Base-by-base conservation (phyloP, 1,140 invertebrate species). In the Megalonaias nervosa region DNA sequence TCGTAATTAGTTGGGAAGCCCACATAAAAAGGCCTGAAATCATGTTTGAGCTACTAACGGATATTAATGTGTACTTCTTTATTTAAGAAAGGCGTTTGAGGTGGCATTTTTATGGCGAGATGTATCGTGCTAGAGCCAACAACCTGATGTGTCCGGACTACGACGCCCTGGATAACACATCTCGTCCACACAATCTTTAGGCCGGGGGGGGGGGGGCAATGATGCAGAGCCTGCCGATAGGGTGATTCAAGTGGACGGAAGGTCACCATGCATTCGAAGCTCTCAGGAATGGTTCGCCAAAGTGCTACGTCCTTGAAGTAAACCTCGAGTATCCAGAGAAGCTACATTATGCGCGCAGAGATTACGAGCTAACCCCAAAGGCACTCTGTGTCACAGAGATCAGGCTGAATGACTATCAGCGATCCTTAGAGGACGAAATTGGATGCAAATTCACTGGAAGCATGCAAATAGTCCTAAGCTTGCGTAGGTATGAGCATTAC, bases 341-440 rank as follows among this genome's bases (percentile, higher is more conserved):
- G 23, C 61, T 93, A 16, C 93, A 93, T 86, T 87, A 93, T 61
- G 13, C 21, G 2, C 92, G 93, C 85, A 90, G 88, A 76, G 90
- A 92, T 80, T 91, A 92, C 58, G 92, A 92, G 38, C 90, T 92
- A 77, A 90, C 90, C 76, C 83, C 90, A 15, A 89, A 92, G 82
- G 62, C 67, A 59, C 21, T 58, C 14, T 55, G 17, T 17, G 62
- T 80, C 9, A 14, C 71, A 17, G 0, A 70, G n/a, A 15, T 23
- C 5, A n/a, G 55, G 19, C 16, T 38, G n/a, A 71, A 58, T 65
- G 65, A 60, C 73, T 57, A 61, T 62, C 56, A 59, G 62, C 56
- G 66, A 6, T 15, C 57, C 23, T 15, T 14, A 48, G 26, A 64
- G 55, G n/a, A 62, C n/a, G 59, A 67, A 57, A 11, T 14, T n/a